Evolutionary conservation across 2,113 vertebrate genomes (phyloP).

Genomic region (Piaya cayana): DNA sequence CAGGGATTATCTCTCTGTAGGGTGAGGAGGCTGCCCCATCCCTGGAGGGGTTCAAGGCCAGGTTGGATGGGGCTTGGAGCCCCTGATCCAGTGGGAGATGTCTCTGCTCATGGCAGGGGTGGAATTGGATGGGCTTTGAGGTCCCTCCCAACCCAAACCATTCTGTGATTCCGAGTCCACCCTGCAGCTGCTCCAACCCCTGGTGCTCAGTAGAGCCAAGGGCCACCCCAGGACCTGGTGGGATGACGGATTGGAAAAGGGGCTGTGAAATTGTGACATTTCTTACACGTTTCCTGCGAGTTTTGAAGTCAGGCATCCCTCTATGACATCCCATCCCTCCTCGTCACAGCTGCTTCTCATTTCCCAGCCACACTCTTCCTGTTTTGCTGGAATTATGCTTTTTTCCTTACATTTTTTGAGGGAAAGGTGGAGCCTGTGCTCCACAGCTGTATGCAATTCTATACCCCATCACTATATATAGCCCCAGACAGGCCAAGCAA

Average conservation of each 20-base stretch:
- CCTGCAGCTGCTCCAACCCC: neutral
- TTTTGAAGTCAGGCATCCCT: neutral
- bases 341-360: slow-evolving; percentile 67
- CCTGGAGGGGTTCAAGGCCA: too few species aligned
- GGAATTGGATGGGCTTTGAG: too few species aligned
- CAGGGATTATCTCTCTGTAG: neutral
- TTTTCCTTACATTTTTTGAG: neutral
- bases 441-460: slow-evolving; percentile 42
- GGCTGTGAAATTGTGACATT: neutral
- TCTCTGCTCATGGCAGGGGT: too few species aligned
- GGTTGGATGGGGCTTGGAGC: too few species aligned
- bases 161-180: neutral
- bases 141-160: too few species aligned
- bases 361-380: slow-evolving; percentile 26
- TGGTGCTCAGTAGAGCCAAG: neutral
- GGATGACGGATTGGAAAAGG: neutral
- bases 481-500: slow-evolving; percentile 49
- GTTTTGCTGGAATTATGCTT: neutral
- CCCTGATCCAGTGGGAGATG: too few species aligned
- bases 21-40: too few species aligned
- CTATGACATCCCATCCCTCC: slow-evolving; percentile 13
- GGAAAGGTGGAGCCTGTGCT: neutral
- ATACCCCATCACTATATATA: slow-evolving; percentile 39
- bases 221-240: neutral
- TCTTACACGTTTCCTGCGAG: slow-evolving; percentile 26